Base-by-base conservation (phyloP, 1,140 invertebrate genomes). In the Ptiloglossa arizonensis region DNA sequence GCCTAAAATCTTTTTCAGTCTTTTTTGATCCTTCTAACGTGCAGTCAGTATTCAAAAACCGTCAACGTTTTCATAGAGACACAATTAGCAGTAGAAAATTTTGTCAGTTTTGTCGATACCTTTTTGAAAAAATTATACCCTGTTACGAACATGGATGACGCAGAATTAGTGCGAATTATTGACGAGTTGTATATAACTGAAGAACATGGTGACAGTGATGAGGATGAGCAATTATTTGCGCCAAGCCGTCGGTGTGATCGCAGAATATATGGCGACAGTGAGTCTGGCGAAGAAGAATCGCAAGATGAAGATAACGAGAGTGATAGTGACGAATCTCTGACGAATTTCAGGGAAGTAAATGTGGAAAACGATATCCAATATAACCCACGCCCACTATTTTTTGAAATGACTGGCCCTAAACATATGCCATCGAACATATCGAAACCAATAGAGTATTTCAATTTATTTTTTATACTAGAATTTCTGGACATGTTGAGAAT, bases 1-100 rank as follows among this genome's bases (percentile, higher is more conserved):
- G 52, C 66, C 66, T 69, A 69, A 69, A 69, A 69, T 69, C 66
- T 69, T 57, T 56, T 41, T 69, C 66, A 69, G 52, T 69, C 52
- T 69, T 69, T 69, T 52, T 69, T 69, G 52, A 69, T 54, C 52
- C 48, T 32, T 67, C 64, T 48, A 66, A 66, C 63, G 63, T 66
- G 63, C 44, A 66, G 63, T 66, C 63, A 66, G 44, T 66, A 48
- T 66, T 66, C 63, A 50, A 66, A 60, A 66, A 32, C 27, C 63
- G 46, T 66, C 46, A 52, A 67, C 27, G 64, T 52, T 52, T 52
- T 52, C 64, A 52, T 67, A 52, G 64, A 67, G 29, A 67, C 48
- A 67, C 64, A 67, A 67, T 67, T 52, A 64, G 63, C 63, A 66
- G 63, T 29, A 66, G 44, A 48, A 66, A 66, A 50, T 66, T 50